Evolutionary conservation across 37 sponge, comb jelly and placozoan species (phyloP), one percentile per base, ranked within the genome.

Genomic region (Diacarnus erythraeanus): DNA sequence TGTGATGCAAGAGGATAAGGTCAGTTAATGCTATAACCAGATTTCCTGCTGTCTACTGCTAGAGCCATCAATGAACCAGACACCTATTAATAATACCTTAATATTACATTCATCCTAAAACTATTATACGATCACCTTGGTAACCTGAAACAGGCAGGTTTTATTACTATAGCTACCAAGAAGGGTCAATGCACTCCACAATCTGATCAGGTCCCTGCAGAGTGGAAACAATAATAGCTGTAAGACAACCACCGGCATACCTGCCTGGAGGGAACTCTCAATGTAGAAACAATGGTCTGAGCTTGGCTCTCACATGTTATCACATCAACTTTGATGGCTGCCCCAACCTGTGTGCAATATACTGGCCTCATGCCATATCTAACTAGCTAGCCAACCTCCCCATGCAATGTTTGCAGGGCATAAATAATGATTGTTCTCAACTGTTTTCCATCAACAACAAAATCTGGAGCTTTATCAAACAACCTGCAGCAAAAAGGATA

Each of bases 151-250:
- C 26, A 80, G 56, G 47, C 54, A 64, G 31, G 38, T 27, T 15
- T n/a, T 51, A 3, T 76, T 61, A 40, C 73, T 69, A 75, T 84
- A 89, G 37, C 42, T 72, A 29, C 88, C 83, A 21, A 82, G 72
- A 6, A 84, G 70, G 31, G 85, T 89, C 2, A 89, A 64, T 22
- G 85, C 80, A 41, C 85, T 83, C 90, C 90, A 89, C 42, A 89
- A 72, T 30, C 74, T 79, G 30, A 66, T 75, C 25, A 80, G 56
- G 37, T 89, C 77, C 40, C 90, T 89, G 71, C 38, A 22, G 35
- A 35, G 57, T 27, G 37, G 3, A 56, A 21, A 9, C 25, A 4
- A 9, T 39, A 38, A 35, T 10, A 21, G 33, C 38, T 31, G 9
- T 5, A 38, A 12, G 61, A n/a, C 61, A n/a, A 60, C 4, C 23